Conservation (phyloP, 2,888 invertebrate species). For the Nymphalis urticae region DNA sequence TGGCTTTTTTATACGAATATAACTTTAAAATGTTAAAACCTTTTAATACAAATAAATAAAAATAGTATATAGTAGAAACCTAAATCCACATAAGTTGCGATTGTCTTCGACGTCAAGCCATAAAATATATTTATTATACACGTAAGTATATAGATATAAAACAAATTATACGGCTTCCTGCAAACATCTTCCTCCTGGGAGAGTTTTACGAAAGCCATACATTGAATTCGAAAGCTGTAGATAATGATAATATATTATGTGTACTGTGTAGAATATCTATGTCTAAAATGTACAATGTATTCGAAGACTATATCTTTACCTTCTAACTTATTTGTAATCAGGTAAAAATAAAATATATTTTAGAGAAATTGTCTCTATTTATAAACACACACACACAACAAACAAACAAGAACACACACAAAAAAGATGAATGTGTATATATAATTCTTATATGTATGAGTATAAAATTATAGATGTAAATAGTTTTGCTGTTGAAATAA, state of each 20-base stretch:
- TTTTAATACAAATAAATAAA: no score
- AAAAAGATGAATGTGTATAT: no score
- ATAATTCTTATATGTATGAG: neutral
- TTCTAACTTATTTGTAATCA: no score
- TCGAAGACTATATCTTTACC: neutral
- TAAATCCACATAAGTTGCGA: neutral
- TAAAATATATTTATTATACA: neutral
- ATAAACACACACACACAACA: no score
- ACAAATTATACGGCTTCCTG: slow-evolving; percentile 2
- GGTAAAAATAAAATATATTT: no score
- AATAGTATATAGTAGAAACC: neutral
- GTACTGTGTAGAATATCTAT: neutral
- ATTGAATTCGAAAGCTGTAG: neutral
- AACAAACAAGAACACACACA: no score
- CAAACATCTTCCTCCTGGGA: slow-evolving; percentile 10
- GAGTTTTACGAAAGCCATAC: slow-evolving; percentile 9
- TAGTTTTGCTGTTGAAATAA: neutral
- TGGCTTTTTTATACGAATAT: no score
- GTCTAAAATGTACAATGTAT: neutral
- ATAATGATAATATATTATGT: slow-evolving; percentile 6
- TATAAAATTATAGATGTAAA: neutral
- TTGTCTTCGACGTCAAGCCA: neutral
- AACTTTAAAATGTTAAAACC: no score
- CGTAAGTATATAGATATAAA: neutral
- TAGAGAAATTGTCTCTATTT: no score